Conservation (phyloP, 2,888 invertebrate genomes). For the Prenolepis imparis region DNA sequence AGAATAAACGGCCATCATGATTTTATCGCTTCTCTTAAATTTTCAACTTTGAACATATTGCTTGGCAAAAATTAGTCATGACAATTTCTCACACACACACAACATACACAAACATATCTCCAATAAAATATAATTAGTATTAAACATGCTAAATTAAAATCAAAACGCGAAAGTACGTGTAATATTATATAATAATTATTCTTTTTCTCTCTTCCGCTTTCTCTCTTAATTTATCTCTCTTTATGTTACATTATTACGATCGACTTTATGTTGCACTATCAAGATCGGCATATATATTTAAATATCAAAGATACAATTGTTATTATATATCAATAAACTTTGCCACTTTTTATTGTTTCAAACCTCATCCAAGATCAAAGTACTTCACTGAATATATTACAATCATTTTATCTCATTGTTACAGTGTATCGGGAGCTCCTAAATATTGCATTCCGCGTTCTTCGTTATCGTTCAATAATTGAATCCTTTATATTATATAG, state of each 20-base stretch:
- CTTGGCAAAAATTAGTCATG: neutral
- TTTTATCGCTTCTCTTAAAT: conserved; percentile 50
- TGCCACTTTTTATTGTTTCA: conserved; percentile 8
- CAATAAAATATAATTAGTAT: neutral
- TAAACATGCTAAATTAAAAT: neutral
- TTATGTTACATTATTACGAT: neutral
- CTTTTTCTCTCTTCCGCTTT: neutral
- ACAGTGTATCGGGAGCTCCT: neutral
- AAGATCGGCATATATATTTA: conserved; percentile 1
- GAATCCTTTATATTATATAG: conserved; percentile 27
- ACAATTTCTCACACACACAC: neutral
- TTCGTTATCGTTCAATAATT: conserved; percentile 38
- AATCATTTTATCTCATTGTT: conserved; percentile 16
- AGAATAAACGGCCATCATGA: conserved; percentile 55
- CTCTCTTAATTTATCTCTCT: neutral
- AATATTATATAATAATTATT: neutral
- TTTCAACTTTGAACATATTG: neutral
- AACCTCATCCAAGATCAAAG: neutral
- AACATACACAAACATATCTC: neutral
- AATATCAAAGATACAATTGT: neutral
- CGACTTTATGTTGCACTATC: neutral
- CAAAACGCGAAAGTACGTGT: neutral
- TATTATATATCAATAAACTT: neutral
- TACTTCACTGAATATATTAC: conserved; percentile 10
- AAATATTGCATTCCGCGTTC: conserved; percentile 19